These are phyloP conservation scores for Drosophila nr. perissopoda DNA, from an alignment of 2,888 invertebrate species.

Conservation along the genomic window DNA sequence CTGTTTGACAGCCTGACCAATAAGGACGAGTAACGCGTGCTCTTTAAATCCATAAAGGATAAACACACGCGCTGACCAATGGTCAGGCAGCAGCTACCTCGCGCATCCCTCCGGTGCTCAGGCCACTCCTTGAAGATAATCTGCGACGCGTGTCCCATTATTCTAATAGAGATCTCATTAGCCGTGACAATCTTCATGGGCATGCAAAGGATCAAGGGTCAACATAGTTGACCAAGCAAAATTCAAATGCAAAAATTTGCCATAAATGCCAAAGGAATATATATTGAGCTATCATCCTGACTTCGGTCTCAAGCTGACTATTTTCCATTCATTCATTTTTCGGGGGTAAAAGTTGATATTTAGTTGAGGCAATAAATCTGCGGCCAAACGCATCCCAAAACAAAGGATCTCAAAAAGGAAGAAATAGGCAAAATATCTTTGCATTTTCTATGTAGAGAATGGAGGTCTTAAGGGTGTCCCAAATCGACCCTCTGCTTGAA, in stretches of 20 bases:
- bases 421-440: constrained; percentile 56
- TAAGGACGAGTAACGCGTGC: constrained; percentile 32
- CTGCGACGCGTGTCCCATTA: constrained; percentile 47
- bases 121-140: constrained; percentile 52
- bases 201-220: constrained; percentile 48
- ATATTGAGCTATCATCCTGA: constrained; percentile 61
- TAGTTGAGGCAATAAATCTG: constrained; percentile 74
- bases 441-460: constrained; percentile 30
- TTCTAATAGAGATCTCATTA: constrained; percentile 58
- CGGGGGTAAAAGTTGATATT: constrained; percentile 55
- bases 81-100: constrained; percentile 58
- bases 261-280: constrained; percentile 31
- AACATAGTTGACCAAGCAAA: constrained; percentile 44
- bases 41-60: constrained; percentile 29
- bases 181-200: constrained; percentile 38
- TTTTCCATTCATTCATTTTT: constrained; percentile 1
- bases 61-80: constrained; percentile 61
- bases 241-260: constrained; percentile 25
- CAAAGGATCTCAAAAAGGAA: constrained; percentile 49
- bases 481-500: constrained; percentile 33
- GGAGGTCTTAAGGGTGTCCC: constrained; percentile 29
- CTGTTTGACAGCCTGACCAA: constrained; percentile 65
- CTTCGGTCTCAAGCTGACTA: not conserved
- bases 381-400: constrained; percentile 63
- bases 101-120: constrained; percentile 23